These are phyloP conservation scores for Gambusia yucatana DNA, from an alignment of 2,797 vertebrate genomes.

Conservation along the genomic window DNA sequence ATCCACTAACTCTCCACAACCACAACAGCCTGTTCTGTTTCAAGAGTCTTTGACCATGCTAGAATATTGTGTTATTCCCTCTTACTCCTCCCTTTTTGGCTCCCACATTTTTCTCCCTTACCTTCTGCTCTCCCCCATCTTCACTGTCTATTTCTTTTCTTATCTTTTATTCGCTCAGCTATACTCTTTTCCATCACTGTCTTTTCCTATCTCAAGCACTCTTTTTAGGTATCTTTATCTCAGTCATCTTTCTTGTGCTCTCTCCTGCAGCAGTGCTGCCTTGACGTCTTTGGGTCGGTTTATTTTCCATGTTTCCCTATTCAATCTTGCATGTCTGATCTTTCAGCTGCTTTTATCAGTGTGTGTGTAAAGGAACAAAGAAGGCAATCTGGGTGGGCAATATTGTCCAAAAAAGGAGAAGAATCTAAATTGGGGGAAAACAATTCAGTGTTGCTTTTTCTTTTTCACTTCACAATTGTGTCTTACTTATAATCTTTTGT, in stretches of 20 bases:
- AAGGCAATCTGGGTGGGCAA: conserved; percentile 44
- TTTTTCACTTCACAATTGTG: not conserved
- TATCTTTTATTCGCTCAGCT: conserved; percentile 49
- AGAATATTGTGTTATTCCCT: conserved; percentile 38
- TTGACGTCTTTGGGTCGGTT: conserved; percentile 16
- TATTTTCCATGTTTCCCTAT: conserved; percentile 24
- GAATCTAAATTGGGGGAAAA: conserved; percentile 16
- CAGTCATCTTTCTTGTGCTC: conserved; percentile 30
- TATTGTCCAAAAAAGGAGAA: conserved; percentile 35
- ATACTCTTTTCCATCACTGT: conserved; percentile 50
- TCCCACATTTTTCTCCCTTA: not conserved
- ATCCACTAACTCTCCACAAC: conserved; percentile 61
- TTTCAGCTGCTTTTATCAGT: conserved; percentile 30
- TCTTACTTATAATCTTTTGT: not conserved
- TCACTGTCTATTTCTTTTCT: conserved; percentile 28
- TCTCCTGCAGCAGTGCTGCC: conserved; percentile 40
- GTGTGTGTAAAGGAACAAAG: conserved; percentile 39
- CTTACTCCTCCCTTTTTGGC: not conserved
- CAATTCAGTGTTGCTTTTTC: not conserved
- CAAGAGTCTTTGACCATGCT: conserved; percentile 54
- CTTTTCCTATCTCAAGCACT: conserved; percentile 31
- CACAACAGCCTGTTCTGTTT: conserved; percentile 27
- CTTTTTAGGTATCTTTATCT: conserved; percentile 44
- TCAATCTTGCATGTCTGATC: conserved; percentile 33
- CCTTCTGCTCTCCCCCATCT: not conserved